Evolutionary conservation across 1,140 invertebrate genomes (phyloP).

Genomic region (Drosophila fuyamai): DNA sequence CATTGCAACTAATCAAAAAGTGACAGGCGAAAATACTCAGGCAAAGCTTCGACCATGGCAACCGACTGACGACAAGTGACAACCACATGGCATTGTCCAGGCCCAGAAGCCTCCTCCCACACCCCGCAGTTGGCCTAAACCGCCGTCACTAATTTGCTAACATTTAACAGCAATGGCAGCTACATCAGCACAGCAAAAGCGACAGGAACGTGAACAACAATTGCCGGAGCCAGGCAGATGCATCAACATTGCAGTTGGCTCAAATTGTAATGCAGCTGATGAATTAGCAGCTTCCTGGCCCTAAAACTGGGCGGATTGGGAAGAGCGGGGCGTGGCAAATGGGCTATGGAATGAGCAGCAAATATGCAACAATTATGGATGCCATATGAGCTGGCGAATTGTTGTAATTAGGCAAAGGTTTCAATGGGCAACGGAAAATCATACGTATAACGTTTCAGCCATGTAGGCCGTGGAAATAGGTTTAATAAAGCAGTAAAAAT

Average conservation of each 20-base stretch:
- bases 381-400: conserved; percentile 43
- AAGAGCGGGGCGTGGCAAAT: not conserved
- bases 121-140: conserved; percentile 52
- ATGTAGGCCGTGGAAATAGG: not conserved
- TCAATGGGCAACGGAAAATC: conserved; percentile 1
- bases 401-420: conserved; percentile 48
- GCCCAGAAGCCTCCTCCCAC: not conserved
- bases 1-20: conserved; percentile 62
- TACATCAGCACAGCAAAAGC: conserved; percentile 25
- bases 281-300: conserved; percentile 45
- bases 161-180: conserved; percentile 66
- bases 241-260: conserved; percentile 54
- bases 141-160: conserved; percentile 72
- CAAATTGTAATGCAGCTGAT: conserved; percentile 60
- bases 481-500: not conserved
- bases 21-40: conserved; percentile 32
- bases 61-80: conserved; percentile 66
- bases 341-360: conserved; percentile 47
- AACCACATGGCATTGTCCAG: conserved; percentile 57
- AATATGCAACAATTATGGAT: conserved; percentile 61
- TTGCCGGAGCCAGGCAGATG: conserved; percentile 30
- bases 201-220: conserved; percentile 23
- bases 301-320: not conserved
- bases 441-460: conserved; percentile 16
- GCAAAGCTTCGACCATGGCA: conserved; percentile 33